Base-by-base conservation (phyloP, 1,140 invertebrate genomes). In the Drosophila pseudoananassae region DNA sequence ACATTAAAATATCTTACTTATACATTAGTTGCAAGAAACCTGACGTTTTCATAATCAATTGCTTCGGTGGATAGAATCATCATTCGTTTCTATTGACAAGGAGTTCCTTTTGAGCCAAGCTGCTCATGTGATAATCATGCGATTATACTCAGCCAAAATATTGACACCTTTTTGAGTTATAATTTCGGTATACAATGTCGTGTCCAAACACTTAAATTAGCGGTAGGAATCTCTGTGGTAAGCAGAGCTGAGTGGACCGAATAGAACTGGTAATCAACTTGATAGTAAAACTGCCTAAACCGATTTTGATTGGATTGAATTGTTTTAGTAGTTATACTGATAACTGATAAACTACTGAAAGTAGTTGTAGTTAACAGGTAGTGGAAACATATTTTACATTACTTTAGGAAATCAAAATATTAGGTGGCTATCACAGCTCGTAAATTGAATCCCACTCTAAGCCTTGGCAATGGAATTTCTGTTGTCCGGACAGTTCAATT, bases 111-210 rank as follows among this genome's bases (percentile, higher is more conserved):
- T 54, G 10, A 23, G 17, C 14, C 31, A 23, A 31, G 9, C 25
- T 40, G 54, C 75, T 58, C 64, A 79, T 79, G 64, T 61, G 65
- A 61, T 71, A 69, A 50, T 58, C 80, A 83, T 78, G 53, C 57
- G 70, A 73, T 63, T 73, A 61, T 31, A 53, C 29, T 36, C 43
- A 58, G 66, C 9, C 17, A 17, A 15, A 38, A 60, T 53, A 80
- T 80, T 84, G 75, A 46, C 80, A 84, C 80, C 51, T 84, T 72
- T 59, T 53, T 55, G 51, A 33, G 64, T 51, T 25, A 69, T 56
- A 15, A 56, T 69, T 14, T 43, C 8, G 33, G 10, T 46, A 51
- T 17, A 54, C 46, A 72, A 68, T 61, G 9, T 76, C 80, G 80
- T 84, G 80, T 68, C 33, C 23, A 53, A 45, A 46, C 51, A 69